Percentiles rank a stretch among this genome's conserved stretches.
phyloP scores from a whole-genome alignment of 1,140 invertebrate species.

The Pogonognathellus flavescens region DNA sequence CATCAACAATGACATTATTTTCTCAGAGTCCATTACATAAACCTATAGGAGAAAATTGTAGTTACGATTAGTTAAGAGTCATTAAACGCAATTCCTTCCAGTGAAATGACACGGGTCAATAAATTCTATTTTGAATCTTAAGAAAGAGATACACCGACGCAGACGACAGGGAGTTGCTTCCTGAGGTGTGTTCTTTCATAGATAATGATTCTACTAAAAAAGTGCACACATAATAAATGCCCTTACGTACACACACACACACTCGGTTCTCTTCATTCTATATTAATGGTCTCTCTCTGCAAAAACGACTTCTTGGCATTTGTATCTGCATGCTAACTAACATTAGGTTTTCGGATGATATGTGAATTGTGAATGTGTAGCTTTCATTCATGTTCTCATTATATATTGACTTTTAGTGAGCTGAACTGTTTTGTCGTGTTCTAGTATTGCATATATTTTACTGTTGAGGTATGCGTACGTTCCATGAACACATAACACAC shows the following conservation, averaged over 20 bases:
- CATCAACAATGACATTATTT: background rate
- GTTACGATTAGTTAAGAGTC: background rate
- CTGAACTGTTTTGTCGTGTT: background rate
- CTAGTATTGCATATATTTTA: too few relatives aligned
- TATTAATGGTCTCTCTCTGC: background rate
- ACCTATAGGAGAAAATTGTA: background rate
- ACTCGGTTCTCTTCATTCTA: background rate
- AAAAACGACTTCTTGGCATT: too few relatives aligned
- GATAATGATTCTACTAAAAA: background rate
- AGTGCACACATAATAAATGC: background rate
- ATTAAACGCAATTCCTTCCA: slow-evolving; percentile 5
- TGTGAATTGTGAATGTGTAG: background rate
- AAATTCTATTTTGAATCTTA: slow-evolving; percentile 28
- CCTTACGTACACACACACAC: background rate
- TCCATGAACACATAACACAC: background rate
- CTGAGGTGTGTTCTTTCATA: background rate
- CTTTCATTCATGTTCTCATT: slow-evolving; percentile 17
- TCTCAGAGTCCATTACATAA: background rate
- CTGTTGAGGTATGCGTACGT: background rate
- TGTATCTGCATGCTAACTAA: too few relatives aligned
- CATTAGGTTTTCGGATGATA: background rate
- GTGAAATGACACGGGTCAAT: slow-evolving; percentile 33
- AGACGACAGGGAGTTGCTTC: too few relatives aligned
- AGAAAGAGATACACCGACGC: background rate
- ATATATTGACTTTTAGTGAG: slow-evolving; percentile 4